Percentiles rank a stretch among this genome's conserved stretches.
These are phyloP conservation scores for Intellagama lesueurii DNA, from an alignment of 2,797 vertebrate species.

Conservation along the genomic window DNA sequence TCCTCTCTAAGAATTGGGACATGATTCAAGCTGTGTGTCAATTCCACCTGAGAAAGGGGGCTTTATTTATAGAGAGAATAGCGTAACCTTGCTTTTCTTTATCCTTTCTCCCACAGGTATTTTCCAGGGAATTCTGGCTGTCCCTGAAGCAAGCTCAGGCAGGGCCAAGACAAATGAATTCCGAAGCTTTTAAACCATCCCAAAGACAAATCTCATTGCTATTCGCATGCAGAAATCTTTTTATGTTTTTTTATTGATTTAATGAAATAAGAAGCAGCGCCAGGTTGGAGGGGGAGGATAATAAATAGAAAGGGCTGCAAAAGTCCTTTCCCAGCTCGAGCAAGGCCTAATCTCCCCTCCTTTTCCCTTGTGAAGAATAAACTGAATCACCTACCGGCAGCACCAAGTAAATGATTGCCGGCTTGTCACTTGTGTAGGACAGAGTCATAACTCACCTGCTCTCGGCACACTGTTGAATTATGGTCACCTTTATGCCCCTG, in stretches of 20 bases:
- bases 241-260: constrained; percentile 44
- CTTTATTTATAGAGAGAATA: background rate
- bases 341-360: constrained; percentile 37
- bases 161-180: background rate
- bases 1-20: background rate
- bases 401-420: constrained; percentile 43
- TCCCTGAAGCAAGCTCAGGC: background rate
- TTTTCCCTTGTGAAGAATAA: constrained; percentile 51
- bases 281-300: background rate
- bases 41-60: background rate
- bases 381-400: constrained; percentile 23
- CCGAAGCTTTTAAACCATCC: background rate
- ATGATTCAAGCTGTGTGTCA: constrained; percentile 10
- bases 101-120: background rate
- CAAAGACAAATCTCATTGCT: background rate
- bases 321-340: constrained; percentile 1
- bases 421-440: constrained; percentile 36
- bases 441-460: constrained; percentile 46
- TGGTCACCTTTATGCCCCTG: constrained; percentile 3
- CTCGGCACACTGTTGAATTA: constrained; percentile 53
- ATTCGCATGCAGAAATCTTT: background rate
- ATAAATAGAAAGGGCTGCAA: constrained; percentile 20
- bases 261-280: constrained; percentile 42
- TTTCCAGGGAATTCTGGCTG: constrained; percentile 15
- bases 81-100: background rate